Conservation (phyloP, 2,797 vertebrate species). For the Phrynocephalus vlangalii region DNA sequence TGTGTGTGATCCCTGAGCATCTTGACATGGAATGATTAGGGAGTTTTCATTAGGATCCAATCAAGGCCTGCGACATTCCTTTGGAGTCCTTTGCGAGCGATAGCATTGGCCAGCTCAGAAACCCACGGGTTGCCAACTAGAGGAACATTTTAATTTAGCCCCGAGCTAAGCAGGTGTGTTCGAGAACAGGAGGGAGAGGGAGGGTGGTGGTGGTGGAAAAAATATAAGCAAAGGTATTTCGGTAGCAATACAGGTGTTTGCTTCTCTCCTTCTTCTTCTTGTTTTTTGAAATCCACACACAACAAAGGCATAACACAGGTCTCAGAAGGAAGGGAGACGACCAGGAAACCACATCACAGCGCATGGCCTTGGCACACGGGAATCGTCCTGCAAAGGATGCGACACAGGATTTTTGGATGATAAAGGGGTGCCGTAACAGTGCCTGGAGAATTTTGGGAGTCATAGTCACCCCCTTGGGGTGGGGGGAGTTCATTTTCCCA, state of each 20-base stretch:
- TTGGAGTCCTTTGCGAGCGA: not conserved
- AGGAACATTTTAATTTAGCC: slow-evolving; percentile 21
- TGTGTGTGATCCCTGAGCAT: not conserved
- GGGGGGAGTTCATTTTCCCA: no score
- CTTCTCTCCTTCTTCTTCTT: not conserved
- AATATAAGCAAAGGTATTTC: slow-evolving; percentile 5
- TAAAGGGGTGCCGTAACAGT: no score
- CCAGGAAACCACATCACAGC: not conserved
- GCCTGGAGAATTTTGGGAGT: no score
- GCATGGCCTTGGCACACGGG: no score
- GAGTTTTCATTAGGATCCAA: slow-evolving; percentile 30
- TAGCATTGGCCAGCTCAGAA: not conserved
- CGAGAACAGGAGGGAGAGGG: not conserved
- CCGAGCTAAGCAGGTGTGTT: slow-evolving; percentile 25
- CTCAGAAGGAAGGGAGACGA: not conserved
- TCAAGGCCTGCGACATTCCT: slow-evolving; percentile 22
- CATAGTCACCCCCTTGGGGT: no score
- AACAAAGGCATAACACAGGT: not conserved
- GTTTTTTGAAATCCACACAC: not conserved
- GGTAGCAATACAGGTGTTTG: slow-evolving; percentile 24
- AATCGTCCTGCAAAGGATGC: no score
- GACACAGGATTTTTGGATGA: no score
- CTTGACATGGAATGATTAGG: not conserved
- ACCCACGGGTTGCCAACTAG: not conserved
- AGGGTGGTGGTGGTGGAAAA: not conserved